Base-by-base conservation (phyloP, 2,888 invertebrate genomes). In the Ernsta delagoae region DNA sequence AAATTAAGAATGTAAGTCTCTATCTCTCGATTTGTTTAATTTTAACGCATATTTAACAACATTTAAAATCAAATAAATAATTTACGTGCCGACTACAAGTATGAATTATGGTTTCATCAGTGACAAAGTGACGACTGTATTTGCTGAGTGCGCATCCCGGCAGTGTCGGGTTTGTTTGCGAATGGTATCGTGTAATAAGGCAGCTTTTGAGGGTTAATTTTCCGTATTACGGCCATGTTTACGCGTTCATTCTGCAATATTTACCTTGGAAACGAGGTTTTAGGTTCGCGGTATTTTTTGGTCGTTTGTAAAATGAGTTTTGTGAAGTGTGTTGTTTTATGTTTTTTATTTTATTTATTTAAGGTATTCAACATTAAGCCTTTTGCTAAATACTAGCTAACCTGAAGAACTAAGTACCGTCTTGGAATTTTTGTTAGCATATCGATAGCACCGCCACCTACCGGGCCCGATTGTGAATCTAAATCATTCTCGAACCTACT, bases 121-220 rank as follows among this genome's bases (percentile, higher is more conserved):
- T 34, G 50, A 59, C 59, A 70, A 77, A 80, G 81, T 80, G 83
- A 80, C 81, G 84, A 84, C 86, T 87, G 86, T 84, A 86, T 86
- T 85, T 80, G 74, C 76, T 81, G 83, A 84, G 80, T 84, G 80
- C 79, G 83, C 48, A 59, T 50, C 36, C 59, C 36, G 65, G 36
- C 59, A 60, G 66, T 60, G 41, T 53, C 50, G 66, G 61, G 65
- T 60, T 60, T 60, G 66, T 67, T 67, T 61, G 66, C 54, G 66
- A 54, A 60, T 67, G 54, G 41, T 67, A 67, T 67, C 59, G 60
- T 67, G 66, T 67, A 61, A 67, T 67, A 67, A 67, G 43, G 39
- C 39, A 39, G 66, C n/a, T 60, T 67, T 45, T 54, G 66, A 67
- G 54, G 66, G 54, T 12, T 67, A 54, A 67, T 67, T 67, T 61